Evolutionary conservation across 2,797 vertebrate species (phyloP).

Genomic region (Chiloscyllium punctatum): DNA sequence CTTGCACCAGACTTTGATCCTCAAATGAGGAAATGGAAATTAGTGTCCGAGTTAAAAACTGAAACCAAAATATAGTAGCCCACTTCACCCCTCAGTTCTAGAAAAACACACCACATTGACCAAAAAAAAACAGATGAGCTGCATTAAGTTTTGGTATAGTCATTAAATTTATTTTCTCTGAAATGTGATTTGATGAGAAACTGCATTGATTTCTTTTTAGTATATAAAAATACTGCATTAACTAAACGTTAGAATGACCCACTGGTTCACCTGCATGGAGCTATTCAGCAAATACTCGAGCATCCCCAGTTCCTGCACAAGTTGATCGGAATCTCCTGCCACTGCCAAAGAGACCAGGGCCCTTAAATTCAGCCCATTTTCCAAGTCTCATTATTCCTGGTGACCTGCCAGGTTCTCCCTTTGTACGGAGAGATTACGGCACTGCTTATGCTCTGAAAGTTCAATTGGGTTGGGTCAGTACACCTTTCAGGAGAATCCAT

Average conservation of each 20-base stretch:
- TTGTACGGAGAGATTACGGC: neutral
- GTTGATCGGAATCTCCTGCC: neutral
- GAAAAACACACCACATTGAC: constrained; percentile 18
- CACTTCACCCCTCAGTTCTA: neutral
- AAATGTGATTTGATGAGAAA: constrained; percentile 32
- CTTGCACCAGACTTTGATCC: neutral
- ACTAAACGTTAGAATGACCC: constrained; percentile 36
- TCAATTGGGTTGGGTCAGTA: neutral
- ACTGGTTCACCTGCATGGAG: constrained; percentile 33
- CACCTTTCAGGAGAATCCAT: neutral
- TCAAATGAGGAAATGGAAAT: neutral
- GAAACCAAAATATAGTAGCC: neutral
- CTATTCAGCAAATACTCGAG: constrained; percentile 23
- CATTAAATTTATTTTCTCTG: constrained; percentile 28
- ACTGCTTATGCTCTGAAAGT: neutral
- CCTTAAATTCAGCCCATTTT: neutral
- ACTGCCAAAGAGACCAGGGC: neutral
- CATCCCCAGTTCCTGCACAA: neutral
- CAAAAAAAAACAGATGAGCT: neutral
- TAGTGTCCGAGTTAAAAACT: neutral
- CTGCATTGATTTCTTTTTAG: neutral
- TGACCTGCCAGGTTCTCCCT: constrained; percentile 24
- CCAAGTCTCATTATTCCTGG: constrained; percentile 22
- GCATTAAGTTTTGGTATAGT: constrained; percentile 26
- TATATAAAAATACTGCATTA: constrained; percentile 37